Base-by-base conservation (phyloP, 1,140 invertebrate species). In the Doryteuthis pealeii region DNA sequence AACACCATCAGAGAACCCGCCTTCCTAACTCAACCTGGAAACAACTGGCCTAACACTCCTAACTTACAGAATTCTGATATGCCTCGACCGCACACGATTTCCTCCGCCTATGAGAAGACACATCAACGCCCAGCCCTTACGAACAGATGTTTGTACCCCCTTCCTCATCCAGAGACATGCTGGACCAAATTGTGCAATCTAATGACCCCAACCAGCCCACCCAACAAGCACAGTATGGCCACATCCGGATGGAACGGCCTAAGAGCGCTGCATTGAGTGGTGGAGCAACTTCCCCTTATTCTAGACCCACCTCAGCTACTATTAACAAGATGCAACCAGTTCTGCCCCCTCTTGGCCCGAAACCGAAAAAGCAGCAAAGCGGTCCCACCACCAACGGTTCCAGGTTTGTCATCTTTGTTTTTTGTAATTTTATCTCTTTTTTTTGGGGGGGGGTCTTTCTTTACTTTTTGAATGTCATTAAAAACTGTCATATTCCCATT, bases 11-110 rank as follows among this genome's bases (percentile, higher is more conserved):
- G 84, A 84, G 40, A 77, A 76, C 86, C 84, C 88, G 80, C 80
- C 87, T 30, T 90, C 91, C 93, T 6, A 94, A 93, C 32, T 95
- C 94, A 92, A 94, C 94, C 14, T 95, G 94, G 94, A n/a, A 94
- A 94, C 6, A 94, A 95, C 72, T 86, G 85, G 85, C 85, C 85
- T 15, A 84, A 85, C 69, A 83, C 81, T 30, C 78, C 75, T 2
- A 75, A 66, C 54, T 40, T 33, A 1, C 69, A 49, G 28, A 79
- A 78, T 26, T 33, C 72, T 14, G 81, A 84, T 18, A 72, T 62
- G 72, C 94, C 94, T 78, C 90, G 95, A 77, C 95, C 96, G 22
- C 96, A 98, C 84, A 98, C 96, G 3, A 97, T 97, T 81, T 97
- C 95, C 2, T 92, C 95, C 76, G 94, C 93, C 6, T 96, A 96